These are phyloP conservation scores for Halichoerus grypus DNA, from an alignment of 2,113 vertebrate genomes.

Conservation along the genomic window DNA sequence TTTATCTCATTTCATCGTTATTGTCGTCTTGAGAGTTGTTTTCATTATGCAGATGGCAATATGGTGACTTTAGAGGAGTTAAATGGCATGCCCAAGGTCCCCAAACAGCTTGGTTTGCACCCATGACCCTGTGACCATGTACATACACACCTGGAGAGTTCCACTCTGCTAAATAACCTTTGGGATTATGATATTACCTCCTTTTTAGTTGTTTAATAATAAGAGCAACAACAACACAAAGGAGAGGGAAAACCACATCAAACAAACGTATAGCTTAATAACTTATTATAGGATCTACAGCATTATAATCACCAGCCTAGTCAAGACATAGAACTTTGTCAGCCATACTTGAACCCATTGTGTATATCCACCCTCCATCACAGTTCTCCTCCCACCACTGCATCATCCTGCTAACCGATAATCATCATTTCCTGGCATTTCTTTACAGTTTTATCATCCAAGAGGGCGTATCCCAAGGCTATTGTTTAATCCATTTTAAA, in stretches of 20 bases:
- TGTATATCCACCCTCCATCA: rapidly evolving
- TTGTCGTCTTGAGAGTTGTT: rapidly evolving
- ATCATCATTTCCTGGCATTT: not conserved
- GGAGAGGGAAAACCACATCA: not conserved
- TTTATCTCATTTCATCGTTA: not conserved
- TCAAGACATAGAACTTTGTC: not conserved
- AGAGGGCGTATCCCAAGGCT: rapidly evolving
- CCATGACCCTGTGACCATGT: not conserved
- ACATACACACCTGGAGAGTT: not conserved
- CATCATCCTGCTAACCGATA: not conserved
- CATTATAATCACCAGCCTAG: not conserved
- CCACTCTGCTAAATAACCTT: not conserved
- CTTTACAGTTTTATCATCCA: not conserved
- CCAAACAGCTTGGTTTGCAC: not conserved
- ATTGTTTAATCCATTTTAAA: not conserved
- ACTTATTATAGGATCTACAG: not conserved
- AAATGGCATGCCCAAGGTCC: not conserved
- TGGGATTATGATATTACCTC: not conserved
- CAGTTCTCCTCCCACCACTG: not conserved
- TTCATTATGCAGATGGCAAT: not conserved
- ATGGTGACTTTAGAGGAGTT: not conserved
- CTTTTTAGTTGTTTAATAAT: not conserved
- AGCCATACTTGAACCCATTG: not conserved
- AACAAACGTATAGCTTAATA: not conserved
- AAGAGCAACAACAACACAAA: not conserved